Evolutionary conservation across 2,888 invertebrate species (phyloP), one percentile per base, ranked within the genome.

Genomic region (Diaphora mendica): DNA sequence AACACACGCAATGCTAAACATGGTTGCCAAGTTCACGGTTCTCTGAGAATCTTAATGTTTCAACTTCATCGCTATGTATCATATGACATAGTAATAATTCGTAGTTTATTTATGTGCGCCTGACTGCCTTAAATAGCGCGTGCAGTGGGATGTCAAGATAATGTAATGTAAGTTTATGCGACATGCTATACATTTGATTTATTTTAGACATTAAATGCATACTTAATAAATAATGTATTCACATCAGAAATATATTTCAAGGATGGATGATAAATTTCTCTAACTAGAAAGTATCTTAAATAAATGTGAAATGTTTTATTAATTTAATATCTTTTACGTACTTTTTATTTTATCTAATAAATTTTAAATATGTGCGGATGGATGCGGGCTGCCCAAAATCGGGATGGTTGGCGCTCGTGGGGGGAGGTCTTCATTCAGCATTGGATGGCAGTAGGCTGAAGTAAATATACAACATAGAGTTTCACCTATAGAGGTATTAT

Each of bases 31-130:
- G 55, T 59, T n/a, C n/a, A n/a, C n/a, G n/a, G n/a, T n/a, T 33
- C 51, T 51, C 33, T 30, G 59, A 35, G 62, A 26, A 66, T 73
- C 44, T 35, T 70, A 66, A 64, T 68, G n/a, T 74, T 71, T 74
- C 64, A 71, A 59, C 70, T 70, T 77, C 73, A 70, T 30, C 73
- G 62, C 64, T 64, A 69, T 69, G 35, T 64, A 68, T 64, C 30
- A 26, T 39, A 71, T 77, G 76, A 83, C 77, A 65, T 78, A 81
- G 78, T 70, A 35, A 35, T 62, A 30, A 67, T 76, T 68, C 64
- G 33, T 70, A 30, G 26, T 20, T 76, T 77, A 80, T 83, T 77
- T 71, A 78, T 77, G 77, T 68, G 72, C 59, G 42, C 64, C 30
- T 74, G 68, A 76, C 69, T 59, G 48, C 35, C 48, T 64, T 71